Conservation (phyloP, 2,888 invertebrate species). For the Leptinotarsa rubiginosa region DNA sequence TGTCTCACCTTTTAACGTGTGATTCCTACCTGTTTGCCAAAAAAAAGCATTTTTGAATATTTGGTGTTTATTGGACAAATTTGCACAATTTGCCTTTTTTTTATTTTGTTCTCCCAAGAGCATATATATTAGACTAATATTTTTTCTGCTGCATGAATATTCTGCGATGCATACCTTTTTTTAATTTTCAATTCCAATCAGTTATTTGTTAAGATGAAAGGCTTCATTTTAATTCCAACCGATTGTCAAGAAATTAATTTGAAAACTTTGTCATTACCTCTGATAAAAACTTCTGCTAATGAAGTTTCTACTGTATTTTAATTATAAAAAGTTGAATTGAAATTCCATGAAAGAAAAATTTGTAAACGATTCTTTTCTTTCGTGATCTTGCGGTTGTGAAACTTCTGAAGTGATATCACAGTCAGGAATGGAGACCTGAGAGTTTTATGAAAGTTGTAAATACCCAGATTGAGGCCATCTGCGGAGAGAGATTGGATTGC, state of each 20-base stretch:
- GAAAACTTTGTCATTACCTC: neutral
- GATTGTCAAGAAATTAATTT: neutral
- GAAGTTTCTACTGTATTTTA: constrained; percentile 3
- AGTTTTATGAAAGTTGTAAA: neutral
- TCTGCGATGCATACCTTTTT: too few species aligned
- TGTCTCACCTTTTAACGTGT: too few species aligned
- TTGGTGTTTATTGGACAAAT: too few species aligned
- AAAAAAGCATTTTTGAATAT: too few species aligned
- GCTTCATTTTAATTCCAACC: neutral
- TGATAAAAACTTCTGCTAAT: neutral
- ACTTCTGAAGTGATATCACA: constrained; percentile 1
- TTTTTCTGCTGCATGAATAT: too few species aligned
- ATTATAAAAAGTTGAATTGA: neutral
- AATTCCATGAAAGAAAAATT: neutral
- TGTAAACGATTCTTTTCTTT: neutral
- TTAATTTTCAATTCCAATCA: too few species aligned
- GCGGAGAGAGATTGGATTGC: neutral
- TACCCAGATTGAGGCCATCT: constrained; percentile 4
- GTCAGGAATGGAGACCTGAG: neutral
- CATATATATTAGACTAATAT: too few species aligned
- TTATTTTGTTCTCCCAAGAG: too few species aligned
- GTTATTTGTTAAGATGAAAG: too few species aligned
- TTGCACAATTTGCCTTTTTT: too few species aligned
- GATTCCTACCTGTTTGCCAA: too few species aligned
- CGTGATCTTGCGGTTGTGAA: neutral